Conservation (phyloP, 2,888 invertebrate genomes). For the Xestoiulus laeticollis region DNA sequence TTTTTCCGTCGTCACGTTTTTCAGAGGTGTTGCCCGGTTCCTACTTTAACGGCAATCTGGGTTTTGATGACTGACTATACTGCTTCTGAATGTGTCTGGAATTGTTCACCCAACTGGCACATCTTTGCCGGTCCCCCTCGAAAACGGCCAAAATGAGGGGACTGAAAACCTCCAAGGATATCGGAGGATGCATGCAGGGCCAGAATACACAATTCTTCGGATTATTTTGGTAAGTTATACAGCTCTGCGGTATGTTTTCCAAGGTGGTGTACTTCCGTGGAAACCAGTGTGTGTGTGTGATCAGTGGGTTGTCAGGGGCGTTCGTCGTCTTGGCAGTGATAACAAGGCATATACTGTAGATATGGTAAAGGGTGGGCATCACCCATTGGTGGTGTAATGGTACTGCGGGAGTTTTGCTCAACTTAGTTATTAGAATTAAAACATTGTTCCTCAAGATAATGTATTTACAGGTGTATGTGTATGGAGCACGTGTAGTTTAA, state of each 20-base stretch:
- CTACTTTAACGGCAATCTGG: not conserved
- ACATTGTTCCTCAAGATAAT: too few relatives aligned
- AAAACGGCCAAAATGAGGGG: not conserved
- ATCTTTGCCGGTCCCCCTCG: slow-evolving; percentile 2
- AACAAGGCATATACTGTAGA: too few relatives aligned
- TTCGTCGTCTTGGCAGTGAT: too few relatives aligned
- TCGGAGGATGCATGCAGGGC: not conserved
- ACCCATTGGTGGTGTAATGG: too few relatives aligned
- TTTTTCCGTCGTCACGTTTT: not conserved
- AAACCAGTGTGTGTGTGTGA: not conserved
- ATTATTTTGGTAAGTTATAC: slow-evolving; percentile 21
- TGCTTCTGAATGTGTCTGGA: slow-evolving; percentile 27
- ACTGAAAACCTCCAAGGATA: not conserved
- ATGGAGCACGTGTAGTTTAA: too few relatives aligned
- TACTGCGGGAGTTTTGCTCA: too few relatives aligned
- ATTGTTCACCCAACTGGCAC: slow-evolving; percentile 36
- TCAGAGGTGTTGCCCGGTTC: not conserved
- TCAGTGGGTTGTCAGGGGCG: not conserved
- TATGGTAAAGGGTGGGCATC: too few relatives aligned
- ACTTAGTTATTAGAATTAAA: too few relatives aligned
- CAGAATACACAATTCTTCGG: not conserved
- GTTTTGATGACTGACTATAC: not conserved
- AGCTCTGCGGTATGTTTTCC: not conserved
- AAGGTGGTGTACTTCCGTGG: too few relatives aligned
- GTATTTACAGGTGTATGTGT: too few relatives aligned